Conservation (phyloP, 35 echinoderm and acorn worm species). For the Ophioderma brevispina region DNA sequence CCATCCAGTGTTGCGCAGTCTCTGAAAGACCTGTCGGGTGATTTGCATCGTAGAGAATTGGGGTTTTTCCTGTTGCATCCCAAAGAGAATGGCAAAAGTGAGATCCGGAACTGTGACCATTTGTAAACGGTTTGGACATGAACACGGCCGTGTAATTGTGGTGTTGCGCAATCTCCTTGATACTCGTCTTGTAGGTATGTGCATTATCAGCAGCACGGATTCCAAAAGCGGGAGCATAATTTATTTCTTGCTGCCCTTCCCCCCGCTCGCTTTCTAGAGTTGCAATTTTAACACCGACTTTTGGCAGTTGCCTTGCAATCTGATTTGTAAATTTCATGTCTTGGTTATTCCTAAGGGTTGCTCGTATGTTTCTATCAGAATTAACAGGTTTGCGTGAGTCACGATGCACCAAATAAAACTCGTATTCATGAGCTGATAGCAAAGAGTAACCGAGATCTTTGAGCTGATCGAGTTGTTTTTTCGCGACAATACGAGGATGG, state of each 20-base stretch:
- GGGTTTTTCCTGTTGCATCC: slow-evolving; percentile 31
- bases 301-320: too few relatives aligned
- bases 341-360: too few relatives aligned
- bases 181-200: slow-evolving; percentile 60
- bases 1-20: too few relatives aligned
- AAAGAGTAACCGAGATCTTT: slow-evolving; percentile 37
- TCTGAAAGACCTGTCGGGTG: too few relatives aligned
- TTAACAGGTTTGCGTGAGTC: slow-evolving; percentile 53
- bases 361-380: slow-evolving; percentile 6
- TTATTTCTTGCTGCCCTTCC: slow-evolving; percentile 65
- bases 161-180: too few relatives aligned
- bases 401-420: slow-evolving; percentile 75
- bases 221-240: too few relatives aligned
- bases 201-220: slow-evolving; percentile 67
- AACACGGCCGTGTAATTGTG: too few relatives aligned
- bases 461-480: slow-evolving; percentile 49
- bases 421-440: slow-evolving; percentile 66
- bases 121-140: slow-evolving; percentile 63
- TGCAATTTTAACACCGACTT: slow-evolving; percentile 60
- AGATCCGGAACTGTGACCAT: slow-evolving; percentile 57
- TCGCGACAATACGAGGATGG: slow-evolving; percentile 58
- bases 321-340: too few relatives aligned
- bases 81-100: too few relatives aligned
- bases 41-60: slow-evolving; percentile 27
- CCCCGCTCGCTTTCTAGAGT: slow-evolving; percentile 37